phyloP scores from a whole-genome alignment of 1,140 invertebrate species.

The Hydropsyche tenuis region DNA sequence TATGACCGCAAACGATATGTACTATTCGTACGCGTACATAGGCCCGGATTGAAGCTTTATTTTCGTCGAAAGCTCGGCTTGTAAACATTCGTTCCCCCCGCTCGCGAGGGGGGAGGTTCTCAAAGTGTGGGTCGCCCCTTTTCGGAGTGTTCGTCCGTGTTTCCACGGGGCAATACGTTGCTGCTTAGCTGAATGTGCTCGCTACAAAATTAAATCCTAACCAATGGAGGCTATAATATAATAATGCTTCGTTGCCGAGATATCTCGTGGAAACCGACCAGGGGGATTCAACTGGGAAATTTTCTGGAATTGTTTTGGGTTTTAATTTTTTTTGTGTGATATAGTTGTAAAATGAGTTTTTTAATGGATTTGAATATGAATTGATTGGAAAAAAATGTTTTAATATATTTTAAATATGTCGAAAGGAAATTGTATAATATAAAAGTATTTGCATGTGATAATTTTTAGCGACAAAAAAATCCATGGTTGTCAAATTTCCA shows the following conservation, averaged over 20 bases:
- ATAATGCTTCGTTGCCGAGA: constrained; percentile 38
- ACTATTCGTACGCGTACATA: too few species aligned
- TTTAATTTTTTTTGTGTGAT: too few species aligned
- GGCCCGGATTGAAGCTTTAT: constrained; percentile 9
- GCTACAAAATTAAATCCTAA: constrained; percentile 51
- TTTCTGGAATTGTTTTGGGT: too few species aligned
- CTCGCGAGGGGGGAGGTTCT: not conserved
- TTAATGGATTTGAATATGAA: too few species aligned
- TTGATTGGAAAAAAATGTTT: too few species aligned
- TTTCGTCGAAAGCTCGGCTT: constrained; percentile 19
- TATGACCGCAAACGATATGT: too few species aligned
- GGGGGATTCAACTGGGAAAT: constrained; percentile 11
- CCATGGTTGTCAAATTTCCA: too few species aligned
- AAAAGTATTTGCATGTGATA: too few species aligned
- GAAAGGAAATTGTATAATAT: too few species aligned
- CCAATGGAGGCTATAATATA: constrained; percentile 50
- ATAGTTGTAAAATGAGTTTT: too few species aligned
- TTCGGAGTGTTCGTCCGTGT: not conserved
- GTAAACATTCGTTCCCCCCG: constrained; percentile 2
- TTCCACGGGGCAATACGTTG: constrained; percentile 42
- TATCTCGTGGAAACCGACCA: constrained; percentile 30
- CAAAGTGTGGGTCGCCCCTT: not conserved
- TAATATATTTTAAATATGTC: too few species aligned
- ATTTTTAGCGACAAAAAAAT: too few species aligned
- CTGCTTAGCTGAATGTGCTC: constrained; percentile 48